phyloP scores from a whole-genome alignment of 2,888 invertebrate genomes.

The Papilio demoleus region DNA sequence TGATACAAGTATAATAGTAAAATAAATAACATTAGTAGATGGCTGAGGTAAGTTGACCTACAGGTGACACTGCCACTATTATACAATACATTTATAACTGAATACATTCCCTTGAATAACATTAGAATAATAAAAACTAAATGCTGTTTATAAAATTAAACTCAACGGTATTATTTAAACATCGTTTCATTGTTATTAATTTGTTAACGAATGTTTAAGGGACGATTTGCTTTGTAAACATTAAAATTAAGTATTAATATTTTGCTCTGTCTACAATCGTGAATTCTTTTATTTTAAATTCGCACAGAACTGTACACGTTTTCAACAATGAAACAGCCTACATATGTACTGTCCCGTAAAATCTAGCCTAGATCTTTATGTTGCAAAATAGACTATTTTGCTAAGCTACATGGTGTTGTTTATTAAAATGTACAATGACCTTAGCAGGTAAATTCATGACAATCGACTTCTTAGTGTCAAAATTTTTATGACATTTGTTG shows the following conservation, averaged over 20 bases:
- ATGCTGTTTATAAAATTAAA: not conserved
- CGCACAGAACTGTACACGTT: not conserved
- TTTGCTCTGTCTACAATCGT: not conserved
- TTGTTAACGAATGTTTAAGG: not conserved
- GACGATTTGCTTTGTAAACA: slow-evolving; percentile 6
- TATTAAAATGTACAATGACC: not conserved
- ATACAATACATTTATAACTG: not conserved
- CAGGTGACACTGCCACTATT: too few species aligned
- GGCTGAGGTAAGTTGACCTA: too few species aligned
- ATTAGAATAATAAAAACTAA: not conserved
- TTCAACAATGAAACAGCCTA: slow-evolving; percentile 25
- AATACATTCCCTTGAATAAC: not conserved
- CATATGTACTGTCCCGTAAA: slow-evolving; percentile 19
- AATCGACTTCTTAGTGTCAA: too few species aligned
- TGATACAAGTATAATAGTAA: too few species aligned
- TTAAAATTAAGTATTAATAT: not conserved
- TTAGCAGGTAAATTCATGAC: too few species aligned
- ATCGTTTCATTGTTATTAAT: slow-evolving; percentile 3
- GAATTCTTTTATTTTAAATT: slow-evolving; percentile 4
- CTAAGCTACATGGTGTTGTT: not conserved
- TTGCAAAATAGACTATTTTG: not conserved
- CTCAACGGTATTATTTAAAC: slow-evolving; percentile 4
- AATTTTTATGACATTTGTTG: too few species aligned
- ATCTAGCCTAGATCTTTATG: slow-evolving; percentile 27
- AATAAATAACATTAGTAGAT: too few species aligned